These are phyloP conservation scores for Drosophila quinaria DNA, from an alignment of 2,888 invertebrate species.

Conservation along the genomic window DNA sequence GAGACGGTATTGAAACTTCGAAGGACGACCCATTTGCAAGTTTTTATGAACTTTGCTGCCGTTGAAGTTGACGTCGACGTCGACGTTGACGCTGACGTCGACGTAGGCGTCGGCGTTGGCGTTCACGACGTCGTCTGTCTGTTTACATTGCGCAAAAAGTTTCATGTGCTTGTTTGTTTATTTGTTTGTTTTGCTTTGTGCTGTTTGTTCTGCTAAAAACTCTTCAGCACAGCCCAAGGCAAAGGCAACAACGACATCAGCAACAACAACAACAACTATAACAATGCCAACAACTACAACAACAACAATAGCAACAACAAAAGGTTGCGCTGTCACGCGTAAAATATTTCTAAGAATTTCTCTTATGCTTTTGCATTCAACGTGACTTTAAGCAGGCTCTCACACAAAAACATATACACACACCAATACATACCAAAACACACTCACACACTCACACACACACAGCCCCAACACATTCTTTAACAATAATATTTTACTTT, in stretches of 20 bases:
- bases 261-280: constrained; percentile 28
- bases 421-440: no score
- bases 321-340: constrained; percentile 71
- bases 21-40: constrained; percentile 64
- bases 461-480: neutral
- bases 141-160: constrained; percentile 63
- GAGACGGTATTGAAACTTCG: constrained; percentile 59
- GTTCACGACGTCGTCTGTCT: constrained; percentile 34
- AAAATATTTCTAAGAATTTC: constrained; percentile 73
- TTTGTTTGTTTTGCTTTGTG: constrained; percentile 66
- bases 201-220: constrained; percentile 69
- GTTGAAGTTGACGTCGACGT: constrained; percentile 12
- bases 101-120: neutral
- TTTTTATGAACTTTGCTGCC: constrained; percentile 53
- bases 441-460: constrained; percentile 2
- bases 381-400: constrained; percentile 64
- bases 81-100: neutral
- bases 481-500: constrained; percentile 25
- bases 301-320: constrained; percentile 50
- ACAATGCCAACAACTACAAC: constrained; percentile 16
- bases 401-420: constrained; percentile 9
- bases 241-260: constrained; percentile 21
- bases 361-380: constrained; percentile 62
- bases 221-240: constrained; percentile 69
- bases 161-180: constrained; percentile 67